Conservation (phyloP, 2,113 vertebrate genomes). For the Maccullochella peelii region DNA sequence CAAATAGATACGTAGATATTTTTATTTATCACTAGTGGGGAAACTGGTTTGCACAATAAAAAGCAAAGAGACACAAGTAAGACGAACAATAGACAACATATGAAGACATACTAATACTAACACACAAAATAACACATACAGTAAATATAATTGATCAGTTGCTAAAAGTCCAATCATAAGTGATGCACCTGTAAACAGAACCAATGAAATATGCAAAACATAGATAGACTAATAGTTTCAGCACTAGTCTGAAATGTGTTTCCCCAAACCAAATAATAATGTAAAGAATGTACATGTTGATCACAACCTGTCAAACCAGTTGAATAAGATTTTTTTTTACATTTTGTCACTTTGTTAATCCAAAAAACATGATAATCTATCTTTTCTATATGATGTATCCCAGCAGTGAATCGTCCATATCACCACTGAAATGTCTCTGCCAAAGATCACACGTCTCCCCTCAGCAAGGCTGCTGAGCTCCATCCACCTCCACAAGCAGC, state of each 20-base stretch:
- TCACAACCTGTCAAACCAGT: background rate
- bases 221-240: background rate
- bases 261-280: background rate
- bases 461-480: conserved; percentile 54
- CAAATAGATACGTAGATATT: background rate
- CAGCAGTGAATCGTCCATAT: conserved; percentile 27
- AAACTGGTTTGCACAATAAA: background rate
- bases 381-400: conserved; percentile 13
- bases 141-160: background rate
- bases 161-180: background rate
- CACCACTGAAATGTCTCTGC: conserved; percentile 54
- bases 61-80: background rate
- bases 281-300: background rate
- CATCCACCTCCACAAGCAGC: conserved; percentile 18
- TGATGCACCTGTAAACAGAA: background rate
- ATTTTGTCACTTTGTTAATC: background rate
- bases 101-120: background rate
- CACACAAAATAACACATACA: background rate
- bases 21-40: background rate
- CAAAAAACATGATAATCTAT: background rate
- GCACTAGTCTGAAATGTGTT: background rate
- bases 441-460: conserved; percentile 51
- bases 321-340: background rate
- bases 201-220: background rate
- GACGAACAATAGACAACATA: background rate